These are phyloP conservation scores for Drosophila suzukii DNA, from an alignment of 1,140 invertebrate genomes.

Conservation along the genomic window DNA sequence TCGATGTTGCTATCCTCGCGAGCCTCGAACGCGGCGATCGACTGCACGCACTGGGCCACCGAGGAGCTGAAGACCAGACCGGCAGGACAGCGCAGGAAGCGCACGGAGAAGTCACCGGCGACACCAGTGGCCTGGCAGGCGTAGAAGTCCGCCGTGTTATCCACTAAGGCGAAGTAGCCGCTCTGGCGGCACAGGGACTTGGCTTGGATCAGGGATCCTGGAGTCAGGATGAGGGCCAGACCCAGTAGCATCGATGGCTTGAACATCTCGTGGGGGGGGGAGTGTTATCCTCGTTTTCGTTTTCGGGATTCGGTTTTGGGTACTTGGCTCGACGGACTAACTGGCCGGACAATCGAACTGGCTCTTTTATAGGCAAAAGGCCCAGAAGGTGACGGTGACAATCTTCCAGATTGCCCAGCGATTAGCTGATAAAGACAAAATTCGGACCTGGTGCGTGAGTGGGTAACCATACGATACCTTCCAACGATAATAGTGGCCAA, in stretches of 20 bases:
- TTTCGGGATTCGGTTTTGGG: slow-evolving; percentile 27
- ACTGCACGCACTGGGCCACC: slow-evolving; percentile 30
- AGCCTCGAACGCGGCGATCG: background rate
- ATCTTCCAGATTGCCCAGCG: slow-evolving; percentile 41
- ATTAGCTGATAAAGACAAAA: slow-evolving; percentile 34
- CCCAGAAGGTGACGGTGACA: slow-evolving; percentile 15
- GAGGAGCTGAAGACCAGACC: slow-evolving; percentile 38
- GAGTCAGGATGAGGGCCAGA: slow-evolving; percentile 22
- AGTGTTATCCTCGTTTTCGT: background rate
- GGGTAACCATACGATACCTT: background rate
- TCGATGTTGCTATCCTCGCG: slow-evolving; percentile 64
- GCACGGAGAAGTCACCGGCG: slow-evolving; percentile 38
- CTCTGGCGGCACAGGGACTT: slow-evolving; percentile 26
- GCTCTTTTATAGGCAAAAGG: slow-evolving; percentile 63
- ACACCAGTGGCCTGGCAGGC: slow-evolving; percentile 31
- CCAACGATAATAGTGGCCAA: slow-evolving; percentile 3
- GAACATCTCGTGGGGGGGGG: slow-evolving; percentile 10
- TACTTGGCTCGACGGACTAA: slow-evolving; percentile 66
- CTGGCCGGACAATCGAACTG: slow-evolving; percentile 44
- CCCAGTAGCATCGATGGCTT: slow-evolving; percentile 18
- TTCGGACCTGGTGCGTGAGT: slow-evolving; percentile 10
- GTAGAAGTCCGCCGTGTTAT: slow-evolving; percentile 50
- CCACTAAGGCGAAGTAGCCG: slow-evolving; percentile 44
- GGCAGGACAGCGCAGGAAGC: slow-evolving; percentile 38
- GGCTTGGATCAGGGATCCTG: background rate